Conservation (phyloP, 2,113 vertebrate genomes). For the Jacana jacana region DNA sequence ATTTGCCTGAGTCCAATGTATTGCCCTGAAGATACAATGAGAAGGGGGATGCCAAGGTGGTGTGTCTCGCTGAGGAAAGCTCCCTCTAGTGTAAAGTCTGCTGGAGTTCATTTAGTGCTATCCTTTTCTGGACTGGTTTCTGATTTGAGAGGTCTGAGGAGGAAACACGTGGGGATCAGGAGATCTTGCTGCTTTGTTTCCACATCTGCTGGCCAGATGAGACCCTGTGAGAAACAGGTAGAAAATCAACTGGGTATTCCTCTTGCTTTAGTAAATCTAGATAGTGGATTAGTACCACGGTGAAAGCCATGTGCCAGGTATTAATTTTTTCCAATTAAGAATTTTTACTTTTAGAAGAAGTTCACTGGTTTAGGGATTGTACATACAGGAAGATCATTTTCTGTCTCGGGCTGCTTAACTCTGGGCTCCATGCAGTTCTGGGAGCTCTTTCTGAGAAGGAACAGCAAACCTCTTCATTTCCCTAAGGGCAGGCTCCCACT, state of each 20-base stretch:
- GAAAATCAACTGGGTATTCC: background rate
- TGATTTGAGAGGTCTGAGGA: background rate
- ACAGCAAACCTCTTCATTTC: background rate
- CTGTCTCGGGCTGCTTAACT: background rate
- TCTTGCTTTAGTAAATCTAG: background rate
- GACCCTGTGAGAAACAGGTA: background rate
- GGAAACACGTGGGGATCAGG: background rate
- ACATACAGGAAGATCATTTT: background rate
- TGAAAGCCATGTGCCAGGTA: background rate
- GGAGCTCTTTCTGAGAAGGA: background rate
- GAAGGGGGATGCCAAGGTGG: background rate
- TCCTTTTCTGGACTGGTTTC: background rate
- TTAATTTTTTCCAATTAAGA: background rate
- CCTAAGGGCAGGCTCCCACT: background rate
- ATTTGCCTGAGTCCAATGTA: background rate
- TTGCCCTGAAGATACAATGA: background rate
- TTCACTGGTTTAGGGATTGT: background rate
- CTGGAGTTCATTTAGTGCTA: background rate
- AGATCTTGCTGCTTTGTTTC: background rate
- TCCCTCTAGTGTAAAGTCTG: slow-evolving; percentile 28
- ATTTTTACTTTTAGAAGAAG: background rate
- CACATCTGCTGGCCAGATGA: background rate
- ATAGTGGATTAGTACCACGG: background rate
- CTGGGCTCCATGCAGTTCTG: background rate
- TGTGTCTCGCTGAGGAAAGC: background rate